Conservation (phyloP, 2,888 invertebrate genomes). For the Cremastobaeus sp. region DNA sequence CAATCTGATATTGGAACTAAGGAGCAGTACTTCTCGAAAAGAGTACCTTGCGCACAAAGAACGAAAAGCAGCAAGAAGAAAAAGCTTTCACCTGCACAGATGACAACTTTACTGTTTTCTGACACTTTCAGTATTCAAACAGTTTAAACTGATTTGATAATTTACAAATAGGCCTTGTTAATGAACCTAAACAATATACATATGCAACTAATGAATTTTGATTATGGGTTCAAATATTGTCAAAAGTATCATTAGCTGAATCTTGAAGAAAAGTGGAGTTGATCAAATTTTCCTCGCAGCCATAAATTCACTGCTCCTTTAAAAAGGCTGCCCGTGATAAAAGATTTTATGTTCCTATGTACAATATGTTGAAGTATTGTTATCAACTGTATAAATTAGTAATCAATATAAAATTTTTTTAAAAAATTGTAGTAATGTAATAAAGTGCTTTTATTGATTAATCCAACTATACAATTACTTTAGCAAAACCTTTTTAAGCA, state of each 20-base stretch:
- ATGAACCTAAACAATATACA: too few species aligned
- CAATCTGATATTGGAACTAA: conserved; percentile 90
- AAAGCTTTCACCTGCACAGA: conserved; percentile 81
- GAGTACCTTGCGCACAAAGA: conserved; percentile 89
- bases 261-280: too few species aligned
- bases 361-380: conserved; percentile 11
- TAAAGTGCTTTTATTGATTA: too few species aligned
- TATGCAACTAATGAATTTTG: too few species aligned
- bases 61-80: conserved; percentile 83
- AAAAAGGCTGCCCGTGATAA: conserved; percentile 20
- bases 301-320: too few species aligned
- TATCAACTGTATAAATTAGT: conserved; percentile 2
- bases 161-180: conserved; percentile 11
- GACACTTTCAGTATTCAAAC: conserved; percentile 63
- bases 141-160: conserved; percentile 63
- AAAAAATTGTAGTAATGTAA: too few species aligned
- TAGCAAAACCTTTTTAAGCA: too few species aligned
- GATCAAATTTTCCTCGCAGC: too few species aligned
- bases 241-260: too few species aligned
- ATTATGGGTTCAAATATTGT: too few species aligned
- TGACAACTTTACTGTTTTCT: conserved; percentile 70
- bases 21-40: conserved; percentile 87
- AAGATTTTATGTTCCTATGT: conserved; percentile 24
- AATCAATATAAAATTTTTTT: conserved; percentile 4
- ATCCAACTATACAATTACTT: too few species aligned